Percentiles rank a stretch among this genome's conserved stretches.
phyloP scores from a whole-genome alignment of 1,140 invertebrate genomes.

The Drosophila orena region DNA sequence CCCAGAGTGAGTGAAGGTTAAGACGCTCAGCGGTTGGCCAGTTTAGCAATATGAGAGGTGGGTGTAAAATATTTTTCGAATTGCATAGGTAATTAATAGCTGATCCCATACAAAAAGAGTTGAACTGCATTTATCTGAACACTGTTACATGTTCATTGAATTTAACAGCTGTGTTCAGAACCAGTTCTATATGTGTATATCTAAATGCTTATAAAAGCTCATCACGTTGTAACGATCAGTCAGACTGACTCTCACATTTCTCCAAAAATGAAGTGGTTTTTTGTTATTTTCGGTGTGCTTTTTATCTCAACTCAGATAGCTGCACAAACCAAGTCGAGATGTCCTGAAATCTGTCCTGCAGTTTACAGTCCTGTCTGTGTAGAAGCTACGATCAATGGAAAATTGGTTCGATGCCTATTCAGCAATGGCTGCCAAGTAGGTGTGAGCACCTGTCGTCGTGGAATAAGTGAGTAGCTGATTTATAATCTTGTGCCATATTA shows the following conservation, averaged over 20 bases:
- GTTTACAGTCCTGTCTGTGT: conserved; percentile 31
- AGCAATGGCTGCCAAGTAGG: conserved; percentile 21
- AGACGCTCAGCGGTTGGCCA: conserved; percentile 26
- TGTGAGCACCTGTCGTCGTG: conserved; percentile 6
- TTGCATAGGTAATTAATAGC: conserved; percentile 18
- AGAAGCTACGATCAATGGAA: background rate
- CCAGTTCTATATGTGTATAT: background rate
- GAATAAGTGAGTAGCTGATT: conserved; percentile 21
- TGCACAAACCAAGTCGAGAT: background rate
- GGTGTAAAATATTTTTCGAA: conserved; percentile 39
- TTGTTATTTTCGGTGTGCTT: background rate
- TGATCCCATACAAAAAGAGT: conserved; percentile 10
- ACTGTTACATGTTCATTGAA: background rate
- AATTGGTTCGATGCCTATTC: conserved; percentile 21
- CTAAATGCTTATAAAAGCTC: conserved; percentile 22
- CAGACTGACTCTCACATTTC: conserved; percentile 1
- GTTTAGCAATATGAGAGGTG: conserved; percentile 15
- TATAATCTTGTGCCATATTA: background rate
- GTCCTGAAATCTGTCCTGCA: conserved; percentile 13
- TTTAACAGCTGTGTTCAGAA: conserved; percentile 22
- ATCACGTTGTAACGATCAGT: background rate
- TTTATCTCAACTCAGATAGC: background rate
- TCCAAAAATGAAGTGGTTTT: conserved; percentile 14
- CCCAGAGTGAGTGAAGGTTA: conserved; percentile 30
- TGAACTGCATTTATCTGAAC: background rate